phyloP scores from a whole-genome alignment of 2,113 vertebrate genomes.

The Meleagris gallopavo region DNA sequence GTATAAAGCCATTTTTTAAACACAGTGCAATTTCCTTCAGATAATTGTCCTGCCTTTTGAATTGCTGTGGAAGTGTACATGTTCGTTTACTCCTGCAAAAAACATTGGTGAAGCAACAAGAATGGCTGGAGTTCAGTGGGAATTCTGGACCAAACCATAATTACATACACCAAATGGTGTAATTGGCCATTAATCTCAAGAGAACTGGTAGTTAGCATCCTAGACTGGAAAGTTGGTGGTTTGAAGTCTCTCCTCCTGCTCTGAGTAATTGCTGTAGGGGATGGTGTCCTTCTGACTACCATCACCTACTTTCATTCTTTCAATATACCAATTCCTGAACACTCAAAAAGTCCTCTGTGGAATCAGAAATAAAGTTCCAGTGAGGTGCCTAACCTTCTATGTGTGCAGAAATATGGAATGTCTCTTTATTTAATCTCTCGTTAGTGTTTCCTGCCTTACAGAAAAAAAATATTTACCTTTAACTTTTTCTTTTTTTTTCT shows the following conservation, averaged over 20 bases:
- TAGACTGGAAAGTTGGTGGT: neutral
- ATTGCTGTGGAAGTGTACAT: neutral
- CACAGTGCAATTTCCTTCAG: neutral
- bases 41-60: constrained; percentile 20
- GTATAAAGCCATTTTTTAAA: constrained; percentile 4
- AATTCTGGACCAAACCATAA: neutral
- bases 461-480: neutral
- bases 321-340: neutral
- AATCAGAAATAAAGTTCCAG: neutral
- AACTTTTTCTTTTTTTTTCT: neutral
- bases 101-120: neutral
- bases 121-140: neutral
- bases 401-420: neutral
- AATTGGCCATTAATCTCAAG: neutral
- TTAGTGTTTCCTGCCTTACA: neutral
- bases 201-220: neutral
- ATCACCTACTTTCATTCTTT: neutral
- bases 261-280: neutral
- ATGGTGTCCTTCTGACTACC: neutral
- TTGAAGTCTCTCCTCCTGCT: neutral
- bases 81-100: neutral
- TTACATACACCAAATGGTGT: too few relatives aligned
- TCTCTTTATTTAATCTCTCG: neutral
- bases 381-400: neutral
- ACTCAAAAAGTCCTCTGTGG: neutral